A percentile compares a stretch with the other conserved stretches of the same genome.
Evolutionary conservation across 2,113 vertebrate species (phyloP).

Genomic region (Sinocyclocheilus anophthalmus): DNA sequence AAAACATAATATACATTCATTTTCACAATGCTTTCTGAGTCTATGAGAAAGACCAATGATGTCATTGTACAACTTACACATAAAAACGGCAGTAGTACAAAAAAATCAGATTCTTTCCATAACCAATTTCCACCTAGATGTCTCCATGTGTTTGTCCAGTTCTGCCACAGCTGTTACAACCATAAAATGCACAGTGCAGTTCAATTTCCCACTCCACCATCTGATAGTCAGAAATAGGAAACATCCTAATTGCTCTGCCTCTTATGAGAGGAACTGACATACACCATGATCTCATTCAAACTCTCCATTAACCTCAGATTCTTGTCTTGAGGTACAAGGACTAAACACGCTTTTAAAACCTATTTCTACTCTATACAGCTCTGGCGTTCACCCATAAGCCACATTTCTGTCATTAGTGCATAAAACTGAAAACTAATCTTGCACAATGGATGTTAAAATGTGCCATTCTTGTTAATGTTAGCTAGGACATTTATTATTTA

Average conservation of each 20-base stretch:
- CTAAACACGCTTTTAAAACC: neutral
- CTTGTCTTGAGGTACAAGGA: neutral
- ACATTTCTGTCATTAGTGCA: neutral
- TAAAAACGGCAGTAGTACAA: neutral
- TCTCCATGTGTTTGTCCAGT: neutral
- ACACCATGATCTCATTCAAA: neutral
- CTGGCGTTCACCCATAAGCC: neutral
- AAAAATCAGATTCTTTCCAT: neutral
- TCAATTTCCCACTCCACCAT: constrained; percentile 13
- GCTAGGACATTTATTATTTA: neutral
- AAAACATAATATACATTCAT: neutral
- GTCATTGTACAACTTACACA: neutral
- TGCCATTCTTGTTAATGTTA: neutral
- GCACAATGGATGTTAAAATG: neutral
- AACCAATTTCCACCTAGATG: neutral
- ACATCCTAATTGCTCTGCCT: constrained; percentile 15
- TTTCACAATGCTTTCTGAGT: neutral
- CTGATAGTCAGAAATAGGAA: constrained; percentile 22
- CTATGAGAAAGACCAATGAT: neutral
- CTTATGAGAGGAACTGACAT: constrained; percentile 1
- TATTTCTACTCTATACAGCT: neutral
- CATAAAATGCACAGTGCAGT: constrained; percentile 18
- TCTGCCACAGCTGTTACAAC: constrained; percentile 24
- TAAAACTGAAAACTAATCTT: neutral
- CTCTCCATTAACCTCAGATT: neutral